Percentiles rank a stretch among this genome's conserved stretches.
These are phyloP conservation scores for Amazona finschi DNA, from an alignment of 2,797 vertebrate species.

Conservation along the genomic window DNA sequence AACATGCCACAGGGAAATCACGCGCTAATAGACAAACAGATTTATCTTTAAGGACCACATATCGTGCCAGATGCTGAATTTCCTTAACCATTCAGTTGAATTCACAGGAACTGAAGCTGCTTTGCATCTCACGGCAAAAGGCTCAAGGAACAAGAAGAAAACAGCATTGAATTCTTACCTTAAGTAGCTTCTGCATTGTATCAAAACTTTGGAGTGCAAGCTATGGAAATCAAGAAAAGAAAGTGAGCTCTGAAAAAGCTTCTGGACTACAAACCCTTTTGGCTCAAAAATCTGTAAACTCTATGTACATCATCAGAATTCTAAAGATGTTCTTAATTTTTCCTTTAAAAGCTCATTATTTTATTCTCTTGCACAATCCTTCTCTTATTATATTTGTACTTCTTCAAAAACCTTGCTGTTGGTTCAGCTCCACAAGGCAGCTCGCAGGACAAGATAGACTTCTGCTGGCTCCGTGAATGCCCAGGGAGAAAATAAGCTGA, in stretches of 20 bases:
- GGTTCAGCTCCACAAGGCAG: neutral
- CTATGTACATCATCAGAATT: neutral
- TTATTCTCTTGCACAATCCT: neutral
- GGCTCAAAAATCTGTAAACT: neutral
- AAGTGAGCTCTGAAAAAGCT: neutral
- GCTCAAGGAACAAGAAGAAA: neutral
- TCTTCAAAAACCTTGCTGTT: conserved; percentile 21
- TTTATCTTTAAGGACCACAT: neutral
- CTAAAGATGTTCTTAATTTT: neutral
- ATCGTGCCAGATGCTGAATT: neutral
- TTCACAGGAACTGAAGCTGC: neutral
- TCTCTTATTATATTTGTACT: neutral
- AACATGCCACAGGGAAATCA: conserved; percentile 24
- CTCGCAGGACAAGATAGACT: neutral
- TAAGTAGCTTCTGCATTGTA: conserved; percentile 91
- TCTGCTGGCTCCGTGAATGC: neutral
- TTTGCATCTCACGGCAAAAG: neutral
- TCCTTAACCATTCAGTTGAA: neutral
- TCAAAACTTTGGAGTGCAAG: conserved; percentile 91
- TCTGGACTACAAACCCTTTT: neutral
- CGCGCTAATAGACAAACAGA: neutral
- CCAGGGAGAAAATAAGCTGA: neutral
- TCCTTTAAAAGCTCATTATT: neutral
- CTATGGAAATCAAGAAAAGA: conserved; percentile 69
- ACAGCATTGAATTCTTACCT: conserved; percentile 76